Conservation (phyloP, 2,888 invertebrate genomes). For the Lasioglossum villosulum region DNA sequence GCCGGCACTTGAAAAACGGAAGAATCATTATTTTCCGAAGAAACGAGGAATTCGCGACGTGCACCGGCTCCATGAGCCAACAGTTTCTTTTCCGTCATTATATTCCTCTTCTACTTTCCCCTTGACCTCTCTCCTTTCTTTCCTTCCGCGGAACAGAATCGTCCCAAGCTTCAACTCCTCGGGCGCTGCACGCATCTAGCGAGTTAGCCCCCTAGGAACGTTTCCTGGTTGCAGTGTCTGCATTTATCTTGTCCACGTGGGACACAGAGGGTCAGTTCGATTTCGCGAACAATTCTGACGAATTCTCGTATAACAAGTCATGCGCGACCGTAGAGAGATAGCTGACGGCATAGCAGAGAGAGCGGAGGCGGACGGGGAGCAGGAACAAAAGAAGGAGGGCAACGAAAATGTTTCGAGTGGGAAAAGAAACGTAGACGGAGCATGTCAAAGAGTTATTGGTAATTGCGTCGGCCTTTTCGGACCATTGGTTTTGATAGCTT, state of each 20-base stretch:
- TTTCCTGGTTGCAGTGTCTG: slow-evolving; percentile 22
- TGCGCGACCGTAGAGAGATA: slow-evolving; percentile 10
- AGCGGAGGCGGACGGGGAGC: background rate
- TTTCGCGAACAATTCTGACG: slow-evolving; percentile 51
- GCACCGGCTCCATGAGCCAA: slow-evolving; percentile 34
- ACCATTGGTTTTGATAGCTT: slow-evolving; percentile 83
- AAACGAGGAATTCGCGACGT: slow-evolving; percentile 27
- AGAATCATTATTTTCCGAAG: slow-evolving; percentile 58
- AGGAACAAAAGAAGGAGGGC: background rate
- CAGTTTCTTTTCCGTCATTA: slow-evolving; percentile 24
- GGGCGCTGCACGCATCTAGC: slow-evolving; percentile 4
- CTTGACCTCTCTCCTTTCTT: background rate
- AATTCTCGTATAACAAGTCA: slow-evolving; percentile 35
- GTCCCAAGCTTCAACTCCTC: background rate
- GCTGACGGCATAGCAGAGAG: background rate
- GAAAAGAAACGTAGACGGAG: slow-evolving; percentile 72
- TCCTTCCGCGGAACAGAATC: background rate
- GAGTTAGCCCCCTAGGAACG: background rate
- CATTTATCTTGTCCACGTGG: slow-evolving; percentile 16
- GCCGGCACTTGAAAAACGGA: slow-evolving; percentile 37
- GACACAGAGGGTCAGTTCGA: slow-evolving; percentile 26
- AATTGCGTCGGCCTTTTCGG: slow-evolving; percentile 81
- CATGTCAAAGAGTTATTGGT: slow-evolving; percentile 82
- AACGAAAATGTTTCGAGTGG: slow-evolving; percentile 66
- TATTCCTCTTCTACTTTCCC: background rate